Conservation (phyloP, 2,113 vertebrate species). For the Alligator mississippiensis region DNA sequence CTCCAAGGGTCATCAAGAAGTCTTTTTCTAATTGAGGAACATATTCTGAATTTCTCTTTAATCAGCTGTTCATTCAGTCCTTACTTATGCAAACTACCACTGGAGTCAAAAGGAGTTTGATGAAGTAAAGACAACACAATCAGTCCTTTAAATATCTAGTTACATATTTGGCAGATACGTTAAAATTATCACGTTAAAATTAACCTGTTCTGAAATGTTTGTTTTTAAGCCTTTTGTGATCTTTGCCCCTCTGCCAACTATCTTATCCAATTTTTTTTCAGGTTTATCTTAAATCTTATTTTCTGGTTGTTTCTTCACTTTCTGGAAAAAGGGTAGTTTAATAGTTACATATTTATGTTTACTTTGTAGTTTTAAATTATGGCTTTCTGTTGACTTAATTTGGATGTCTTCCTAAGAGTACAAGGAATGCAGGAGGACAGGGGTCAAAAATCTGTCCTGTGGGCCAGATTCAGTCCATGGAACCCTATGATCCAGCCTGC, state of each 20-base stretch:
- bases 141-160: neutral
- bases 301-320: neutral
- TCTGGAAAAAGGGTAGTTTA: constrained; percentile 15
- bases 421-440: neutral
- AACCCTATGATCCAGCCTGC: too few species aligned
- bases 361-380: neutral
- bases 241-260: neutral
- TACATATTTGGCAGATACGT: neutral
- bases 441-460: neutral
- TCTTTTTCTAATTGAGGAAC: neutral
- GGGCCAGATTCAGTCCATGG: too few species aligned
- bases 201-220: neutral
- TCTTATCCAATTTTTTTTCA: too few species aligned
- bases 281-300: constrained; percentile 12
- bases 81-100: neutral
- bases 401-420: too few species aligned
- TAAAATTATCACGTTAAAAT: neutral
- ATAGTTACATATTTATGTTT: neutral
- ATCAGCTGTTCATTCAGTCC: neutral
- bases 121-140: neutral
- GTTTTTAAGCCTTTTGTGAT: neutral
- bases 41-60: neutral
- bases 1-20: neutral
- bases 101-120: neutral
- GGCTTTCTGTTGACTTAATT: neutral